These are phyloP conservation scores for Drosophila sturtevanti DNA, from an alignment of 1,140 invertebrate genomes.

Conservation along the genomic window DNA sequence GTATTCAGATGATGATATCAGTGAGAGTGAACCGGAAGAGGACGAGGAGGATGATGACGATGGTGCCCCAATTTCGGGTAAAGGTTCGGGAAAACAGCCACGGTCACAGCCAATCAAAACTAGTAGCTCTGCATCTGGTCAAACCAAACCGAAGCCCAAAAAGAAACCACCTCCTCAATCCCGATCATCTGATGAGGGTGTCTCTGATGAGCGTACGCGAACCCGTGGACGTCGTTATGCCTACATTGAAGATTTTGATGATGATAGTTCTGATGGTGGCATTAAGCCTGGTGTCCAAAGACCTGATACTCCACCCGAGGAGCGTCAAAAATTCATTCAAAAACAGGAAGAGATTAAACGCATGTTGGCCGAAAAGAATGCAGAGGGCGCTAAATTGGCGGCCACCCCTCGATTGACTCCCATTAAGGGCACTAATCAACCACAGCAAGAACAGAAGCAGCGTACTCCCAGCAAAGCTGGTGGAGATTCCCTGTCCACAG, in stretches of 20 bases:
- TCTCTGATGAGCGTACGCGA: conserved; percentile 84
- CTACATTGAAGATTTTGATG: conserved; percentile 85
- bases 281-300: conserved; percentile 83
- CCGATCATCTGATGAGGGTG: conserved; percentile 77
- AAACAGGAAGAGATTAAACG: conserved; percentile 82
- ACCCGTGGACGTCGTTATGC: conserved; percentile 89
- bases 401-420: conserved; percentile 78
- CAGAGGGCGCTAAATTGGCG: conserved; percentile 75
- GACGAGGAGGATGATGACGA: conserved; percentile 72
- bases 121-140: conserved; percentile 42
- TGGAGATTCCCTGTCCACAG: conserved; percentile 74
- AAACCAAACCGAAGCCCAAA: conserved; percentile 54
- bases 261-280: conserved; percentile 83
- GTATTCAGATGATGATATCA: conserved; percentile 79
- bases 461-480: conserved; percentile 59
- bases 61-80: conserved; percentile 54
- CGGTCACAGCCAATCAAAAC: conserved; percentile 68
- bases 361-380: conserved; percentile 82
- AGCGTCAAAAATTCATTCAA: conserved; percentile 81
- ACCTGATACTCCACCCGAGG: conserved; percentile 81
- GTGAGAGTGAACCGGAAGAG: conserved; percentile 71
- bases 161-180: conserved; percentile 53
- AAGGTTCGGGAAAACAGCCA: conserved; percentile 77
- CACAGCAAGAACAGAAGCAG: conserved; percentile 39
- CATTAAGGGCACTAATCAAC: conserved; percentile 51